Evolutionary conservation across 2,888 invertebrate genomes (phyloP).

Genomic region (Taenaris catops): DNA sequence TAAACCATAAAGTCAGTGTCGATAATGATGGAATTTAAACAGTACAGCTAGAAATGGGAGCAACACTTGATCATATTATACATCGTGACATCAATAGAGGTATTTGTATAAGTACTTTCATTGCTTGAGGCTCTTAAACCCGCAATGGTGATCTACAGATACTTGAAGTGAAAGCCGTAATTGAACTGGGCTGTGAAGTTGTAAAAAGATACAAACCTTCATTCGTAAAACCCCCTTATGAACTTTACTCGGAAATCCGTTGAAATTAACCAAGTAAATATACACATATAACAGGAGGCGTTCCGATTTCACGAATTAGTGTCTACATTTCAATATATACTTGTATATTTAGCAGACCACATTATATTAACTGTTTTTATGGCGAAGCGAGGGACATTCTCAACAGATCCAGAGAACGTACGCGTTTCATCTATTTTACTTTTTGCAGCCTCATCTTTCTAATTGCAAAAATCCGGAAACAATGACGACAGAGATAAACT

Average conservation of each 20-base stretch:
- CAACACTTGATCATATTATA: slow-evolving; percentile 26
- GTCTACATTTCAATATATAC: too few relatives aligned
- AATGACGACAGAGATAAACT: too few relatives aligned
- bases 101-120: slow-evolving; percentile 46
- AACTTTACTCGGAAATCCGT: not conserved
- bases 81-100: slow-evolving; percentile 29
- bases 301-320: too few relatives aligned
- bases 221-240: slow-evolving; percentile 1
- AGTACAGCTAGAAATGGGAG: slow-evolving; percentile 15
- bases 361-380: too few relatives aligned
- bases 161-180: slow-evolving; percentile 25
- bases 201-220: slow-evolving; percentile 6
- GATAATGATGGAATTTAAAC: slow-evolving; percentile 13
- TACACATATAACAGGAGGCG: too few relatives aligned
- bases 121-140: slow-evolving; percentile 40
- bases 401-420: too few relatives aligned
- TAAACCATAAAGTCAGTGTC: slow-evolving; percentile 12
- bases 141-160: slow-evolving; percentile 34
- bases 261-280: too few relatives aligned
- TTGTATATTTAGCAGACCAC: too few relatives aligned
- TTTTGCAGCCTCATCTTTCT: too few relatives aligned
- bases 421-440: too few relatives aligned
- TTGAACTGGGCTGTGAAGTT: slow-evolving; percentile 10
- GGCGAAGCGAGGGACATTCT: too few relatives aligned
- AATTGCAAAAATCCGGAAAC: too few relatives aligned